Conservation (phyloP, 2,797 vertebrate genomes). For the Percopsis omiscomaycus region DNA sequence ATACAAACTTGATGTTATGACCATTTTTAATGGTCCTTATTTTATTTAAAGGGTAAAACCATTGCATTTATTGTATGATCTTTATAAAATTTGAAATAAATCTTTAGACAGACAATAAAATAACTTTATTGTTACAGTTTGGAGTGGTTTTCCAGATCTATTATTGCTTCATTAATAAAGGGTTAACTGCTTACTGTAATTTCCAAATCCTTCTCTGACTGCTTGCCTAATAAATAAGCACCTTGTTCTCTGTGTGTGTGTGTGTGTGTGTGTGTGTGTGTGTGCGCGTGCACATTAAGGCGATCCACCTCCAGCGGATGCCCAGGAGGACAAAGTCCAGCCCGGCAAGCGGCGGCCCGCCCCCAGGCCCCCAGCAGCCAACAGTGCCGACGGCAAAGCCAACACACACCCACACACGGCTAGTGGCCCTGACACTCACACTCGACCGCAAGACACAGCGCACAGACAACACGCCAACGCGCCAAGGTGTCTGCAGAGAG, state of each 20-base stretch:
- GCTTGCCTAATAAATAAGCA: slow-evolving; percentile 67
- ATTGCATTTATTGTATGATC: too few relatives aligned
- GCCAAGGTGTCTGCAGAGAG: slow-evolving; percentile 55
- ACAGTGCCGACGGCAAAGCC: slow-evolving; percentile 65
- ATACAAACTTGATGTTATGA: too few relatives aligned
- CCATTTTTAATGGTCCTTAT: too few relatives aligned
- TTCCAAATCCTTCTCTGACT: slow-evolving; percentile 54
- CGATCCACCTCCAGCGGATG: slow-evolving; percentile 81
- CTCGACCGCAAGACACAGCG: slow-evolving; percentile 63
- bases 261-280: slow-evolving; percentile 16
- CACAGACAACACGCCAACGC: slow-evolving; percentile 48
- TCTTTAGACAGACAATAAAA: too few relatives aligned
- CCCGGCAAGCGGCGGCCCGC: slow-evolving; percentile 79
- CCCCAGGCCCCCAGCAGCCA: slow-evolving; percentile 76
- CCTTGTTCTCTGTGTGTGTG: slow-evolving; percentile 33
- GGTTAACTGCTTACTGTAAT: slow-evolving; percentile 39
- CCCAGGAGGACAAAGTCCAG: slow-evolving; percentile 87
- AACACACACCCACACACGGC: slow-evolving; percentile 73
- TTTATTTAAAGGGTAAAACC: too few relatives aligned
- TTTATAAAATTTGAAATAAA: too few relatives aligned
- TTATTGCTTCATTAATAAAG: background rate
- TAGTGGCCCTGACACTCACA: slow-evolving; percentile 26
- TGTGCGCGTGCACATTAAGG: slow-evolving; percentile 69
- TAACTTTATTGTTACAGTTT: too few relatives aligned
- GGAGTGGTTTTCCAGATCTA: background rate